Conservation (phyloP, 2,797 vertebrate genomes). For the Syngnathus acus region DNA sequence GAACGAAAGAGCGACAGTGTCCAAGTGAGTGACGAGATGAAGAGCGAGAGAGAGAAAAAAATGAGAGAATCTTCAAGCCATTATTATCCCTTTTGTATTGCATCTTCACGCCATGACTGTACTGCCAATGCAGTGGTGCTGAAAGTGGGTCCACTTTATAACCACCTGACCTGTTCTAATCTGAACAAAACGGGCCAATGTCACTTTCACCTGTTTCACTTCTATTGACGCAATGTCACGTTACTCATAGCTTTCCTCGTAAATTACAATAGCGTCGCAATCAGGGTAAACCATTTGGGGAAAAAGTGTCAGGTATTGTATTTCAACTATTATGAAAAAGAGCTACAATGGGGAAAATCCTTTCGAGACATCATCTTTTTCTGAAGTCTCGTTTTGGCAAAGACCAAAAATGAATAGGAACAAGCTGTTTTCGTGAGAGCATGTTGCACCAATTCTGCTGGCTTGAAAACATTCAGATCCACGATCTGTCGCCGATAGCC, state of each 20-base stretch:
- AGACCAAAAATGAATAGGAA: constrained; percentile 45
- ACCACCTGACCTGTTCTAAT: too few species aligned
- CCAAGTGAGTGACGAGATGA: too few species aligned
- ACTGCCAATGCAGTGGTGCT: too few species aligned
- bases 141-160: too few species aligned
- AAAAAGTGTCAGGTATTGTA: neutral
- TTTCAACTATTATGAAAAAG: constrained; percentile 13
- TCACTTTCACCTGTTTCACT: too few species aligned
- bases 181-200: too few species aligned
- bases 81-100: constrained; percentile 20
- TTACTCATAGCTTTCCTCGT: constrained; percentile 17
- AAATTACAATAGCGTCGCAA: constrained; percentile 20
- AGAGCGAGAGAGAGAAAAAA: constrained; percentile 36
- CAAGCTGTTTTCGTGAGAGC: constrained; percentile 36
- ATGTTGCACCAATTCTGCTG: constrained; percentile 35
- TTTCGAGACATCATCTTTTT: constrained; percentile 32
- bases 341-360: constrained; percentile 26
- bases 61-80: constrained; percentile 37
- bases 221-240: too few species aligned
- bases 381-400: constrained; percentile 36
- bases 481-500: constrained; percentile 51
- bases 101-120: too few species aligned
- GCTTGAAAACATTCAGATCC: constrained; percentile 50
- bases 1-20: constrained; percentile 36
- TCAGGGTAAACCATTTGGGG: neutral